Percentiles rank a stretch among this genome's conserved stretches.
phyloP scores from a whole-genome alignment of 2,888 invertebrate genomes.

The Serrognathus titanus region DNA sequence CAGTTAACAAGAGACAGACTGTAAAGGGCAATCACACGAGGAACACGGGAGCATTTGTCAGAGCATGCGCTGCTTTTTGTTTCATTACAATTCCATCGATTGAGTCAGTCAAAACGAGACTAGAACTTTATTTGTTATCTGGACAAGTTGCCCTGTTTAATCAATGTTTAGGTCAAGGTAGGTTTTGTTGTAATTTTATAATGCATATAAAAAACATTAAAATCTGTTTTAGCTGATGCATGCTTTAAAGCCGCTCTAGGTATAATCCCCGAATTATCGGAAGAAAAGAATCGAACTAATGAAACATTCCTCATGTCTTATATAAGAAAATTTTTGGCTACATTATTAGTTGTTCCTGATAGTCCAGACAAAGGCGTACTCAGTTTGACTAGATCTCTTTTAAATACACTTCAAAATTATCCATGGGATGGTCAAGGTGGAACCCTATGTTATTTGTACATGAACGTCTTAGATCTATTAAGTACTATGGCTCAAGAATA shows the following conservation, averaged over 20 bases:
- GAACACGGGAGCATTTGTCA: slow-evolving; percentile 81
- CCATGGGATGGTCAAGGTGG: slow-evolving; percentile 67
- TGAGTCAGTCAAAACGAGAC: slow-evolving; percentile 69
- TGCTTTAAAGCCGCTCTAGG: slow-evolving; percentile 87
- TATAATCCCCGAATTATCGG: slow-evolving; percentile 75
- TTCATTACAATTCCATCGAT: slow-evolving; percentile 97
- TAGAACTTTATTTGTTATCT: slow-evolving; percentile 81
- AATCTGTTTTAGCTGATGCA: slow-evolving; percentile 73
- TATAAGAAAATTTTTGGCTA: slow-evolving; percentile 75
- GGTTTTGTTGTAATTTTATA: slow-evolving; percentile 5
- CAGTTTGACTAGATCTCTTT: slow-evolving; percentile 73
- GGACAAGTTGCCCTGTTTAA: slow-evolving; percentile 88
- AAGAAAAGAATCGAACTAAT: slow-evolving; percentile 68
- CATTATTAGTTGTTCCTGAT: slow-evolving; percentile 81
- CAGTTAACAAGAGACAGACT: slow-evolving; percentile 65
- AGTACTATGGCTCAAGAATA: slow-evolving; percentile 75
- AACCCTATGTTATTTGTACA: slow-evolving; percentile 65
- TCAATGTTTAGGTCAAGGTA: slow-evolving; percentile 89
- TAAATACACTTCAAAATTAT: slow-evolving; percentile 76
- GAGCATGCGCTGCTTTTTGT: slow-evolving; percentile 93
- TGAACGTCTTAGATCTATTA: slow-evolving; percentile 74
- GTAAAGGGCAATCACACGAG: slow-evolving; percentile 73
- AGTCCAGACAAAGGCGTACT: slow-evolving; percentile 85
- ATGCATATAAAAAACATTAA: not conserved
- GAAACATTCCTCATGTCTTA: slow-evolving; percentile 70